Evolutionary conservation across 2,113 vertebrate species (phyloP).

Genomic region (Melanerpes aurifrons): DNA sequence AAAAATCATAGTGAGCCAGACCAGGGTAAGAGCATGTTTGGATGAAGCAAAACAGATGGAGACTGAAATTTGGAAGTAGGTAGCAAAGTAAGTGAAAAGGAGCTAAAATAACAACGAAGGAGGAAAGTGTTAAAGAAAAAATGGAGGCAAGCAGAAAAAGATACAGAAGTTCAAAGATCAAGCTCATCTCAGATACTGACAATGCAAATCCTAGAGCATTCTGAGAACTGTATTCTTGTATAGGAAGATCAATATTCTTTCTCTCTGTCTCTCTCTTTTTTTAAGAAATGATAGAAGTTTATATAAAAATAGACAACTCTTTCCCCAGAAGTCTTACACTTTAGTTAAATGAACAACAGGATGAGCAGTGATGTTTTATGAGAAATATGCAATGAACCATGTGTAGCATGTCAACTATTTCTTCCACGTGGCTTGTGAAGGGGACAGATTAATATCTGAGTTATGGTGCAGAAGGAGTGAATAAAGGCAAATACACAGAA

Average conservation of each 20-base stretch:
- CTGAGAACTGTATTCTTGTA: neutral
- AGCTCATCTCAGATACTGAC: neutral
- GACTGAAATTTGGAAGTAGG: neutral
- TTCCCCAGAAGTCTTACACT: neutral
- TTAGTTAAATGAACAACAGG: neutral
- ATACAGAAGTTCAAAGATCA: neutral
- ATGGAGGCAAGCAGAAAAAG: neutral
- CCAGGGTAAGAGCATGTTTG: neutral
- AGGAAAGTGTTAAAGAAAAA: neutral
- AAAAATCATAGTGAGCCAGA: neutral
- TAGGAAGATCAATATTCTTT: neutral
- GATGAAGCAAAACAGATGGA: neutral
- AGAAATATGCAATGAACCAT: neutral
- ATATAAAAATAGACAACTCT: neutral
- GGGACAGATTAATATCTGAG: neutral
- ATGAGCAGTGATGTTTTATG: neutral
- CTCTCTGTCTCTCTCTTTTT: neutral
- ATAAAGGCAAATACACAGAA: neutral
- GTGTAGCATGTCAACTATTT: constrained; percentile 1
- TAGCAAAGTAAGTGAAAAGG: neutral
- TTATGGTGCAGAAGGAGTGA: neutral
- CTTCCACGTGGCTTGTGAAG: neutral
- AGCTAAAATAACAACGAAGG: neutral
- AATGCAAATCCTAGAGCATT: neutral
- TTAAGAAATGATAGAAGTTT: neutral